Conservation (phyloP, 2,888 invertebrate species). For the Drosophila kuntzei region DNA sequence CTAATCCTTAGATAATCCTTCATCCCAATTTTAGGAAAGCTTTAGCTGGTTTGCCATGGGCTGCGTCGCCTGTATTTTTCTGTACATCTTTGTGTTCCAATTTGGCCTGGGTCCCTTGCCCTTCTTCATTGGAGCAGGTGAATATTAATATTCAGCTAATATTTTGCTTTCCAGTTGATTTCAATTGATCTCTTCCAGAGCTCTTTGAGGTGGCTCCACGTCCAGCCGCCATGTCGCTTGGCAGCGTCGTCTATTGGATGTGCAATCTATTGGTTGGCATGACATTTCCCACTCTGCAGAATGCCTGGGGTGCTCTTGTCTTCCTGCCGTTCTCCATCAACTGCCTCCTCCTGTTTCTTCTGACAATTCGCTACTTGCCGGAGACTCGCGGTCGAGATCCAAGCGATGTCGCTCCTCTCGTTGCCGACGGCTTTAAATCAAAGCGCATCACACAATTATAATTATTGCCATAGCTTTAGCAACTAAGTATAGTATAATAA, state of each 20-base stretch:
- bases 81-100: constrained; percentile 92
- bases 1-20: neutral
- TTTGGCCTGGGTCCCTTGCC: constrained; percentile 94
- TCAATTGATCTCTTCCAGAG: constrained; percentile 86
- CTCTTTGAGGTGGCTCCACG: constrained; percentile 93
- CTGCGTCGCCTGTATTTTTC: constrained; percentile 89
- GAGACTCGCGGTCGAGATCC: constrained; percentile 90
- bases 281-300: constrained; percentile 88
- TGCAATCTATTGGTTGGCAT: constrained; percentile 94
- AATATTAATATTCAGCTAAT: constrained; percentile 28
- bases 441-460: constrained; percentile 36
- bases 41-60: constrained; percentile 90
- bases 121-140: constrained; percentile 92
- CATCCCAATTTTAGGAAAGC: constrained; percentile 85
- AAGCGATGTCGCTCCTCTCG: constrained; percentile 87
- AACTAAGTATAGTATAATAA: constrained; percentile 16
- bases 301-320: constrained; percentile 89
- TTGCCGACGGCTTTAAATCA: constrained; percentile 89
- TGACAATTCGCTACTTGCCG: constrained; percentile 89
- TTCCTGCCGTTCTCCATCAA: constrained; percentile 90
- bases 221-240: constrained; percentile 93
- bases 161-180: neutral
- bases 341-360: constrained; percentile 76
- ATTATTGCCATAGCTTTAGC: constrained; percentile 12
- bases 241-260: constrained; percentile 94